Evolutionary conservation across 1,140 invertebrate species (phyloP), one percentile per base, ranked within the genome.

Genomic region (Cyclina sinensis): DNA sequence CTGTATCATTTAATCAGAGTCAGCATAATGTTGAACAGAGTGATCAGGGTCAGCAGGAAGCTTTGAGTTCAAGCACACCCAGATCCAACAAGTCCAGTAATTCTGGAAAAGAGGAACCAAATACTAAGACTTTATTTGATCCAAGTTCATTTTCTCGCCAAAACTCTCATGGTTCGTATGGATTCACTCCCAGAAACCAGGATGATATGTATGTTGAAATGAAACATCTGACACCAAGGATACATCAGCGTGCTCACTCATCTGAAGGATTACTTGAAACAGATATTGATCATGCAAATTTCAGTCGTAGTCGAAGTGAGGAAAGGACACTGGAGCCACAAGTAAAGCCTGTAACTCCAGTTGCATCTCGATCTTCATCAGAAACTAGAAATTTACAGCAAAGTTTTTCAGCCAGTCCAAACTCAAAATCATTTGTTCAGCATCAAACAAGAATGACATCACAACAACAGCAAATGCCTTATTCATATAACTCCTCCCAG

Each of bases 191-290:
- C 11, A 27, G n/a, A 59, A 81, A 85, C 81, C 82, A 84, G 43
- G 90, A 92, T 65, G 88, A 91, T 70, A 76, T 89, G 79, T 91
- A 91, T 74, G 78, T 92, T 35, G 88, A 89, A 0, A 85, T 87
- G 83, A 81, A 62, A 43, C 46, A 86, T 35, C 65, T 84, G 24
- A 59, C 27, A n/a, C 82, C 89, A 83, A 57, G 78, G 0, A 35
- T 70, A 27, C 89, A 90, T 14, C 76, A 91, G 59, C 79, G 92
- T 79, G 90, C 92, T 24, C 68, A 74, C 30, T 94, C 94, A 46
- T 88, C 91, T 57, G 94, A 94, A 62, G 87, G 91, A 59, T 30
- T 93, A 4, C 59, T 91, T 35, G 90, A 92, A 54, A 84, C 82
- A 24, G 82, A 84, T 43, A 73, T 84, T 73, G 82, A 84, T 74